phyloP scores from a whole-genome alignment of 2,888 invertebrate species.

The Meloe dianella region DNA sequence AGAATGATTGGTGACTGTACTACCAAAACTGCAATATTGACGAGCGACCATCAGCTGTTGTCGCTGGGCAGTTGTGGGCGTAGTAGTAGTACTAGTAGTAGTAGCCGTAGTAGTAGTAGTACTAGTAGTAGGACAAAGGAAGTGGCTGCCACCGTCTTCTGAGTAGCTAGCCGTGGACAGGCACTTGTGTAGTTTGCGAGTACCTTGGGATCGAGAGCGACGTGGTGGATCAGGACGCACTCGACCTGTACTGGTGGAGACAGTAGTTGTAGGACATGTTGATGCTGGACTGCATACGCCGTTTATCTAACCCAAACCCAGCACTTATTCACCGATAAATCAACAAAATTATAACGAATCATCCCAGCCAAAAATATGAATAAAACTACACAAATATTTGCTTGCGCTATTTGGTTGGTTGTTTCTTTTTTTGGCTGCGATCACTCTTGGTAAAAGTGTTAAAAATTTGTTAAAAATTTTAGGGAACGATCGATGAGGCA shows the following conservation, averaged over 20 bases:
- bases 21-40: constrained; percentile 96
- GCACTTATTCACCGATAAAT: constrained; percentile 47
- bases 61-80: constrained; percentile 60
- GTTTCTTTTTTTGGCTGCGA: neutral
- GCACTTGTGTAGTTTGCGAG: constrained; percentile 91
- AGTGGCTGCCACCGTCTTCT: constrained; percentile 65
- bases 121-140: constrained; percentile 56
- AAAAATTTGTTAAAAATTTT: constrained; percentile 2
- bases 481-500: constrained; percentile 37
- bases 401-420: neutral
- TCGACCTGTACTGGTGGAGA: constrained; percentile 49
- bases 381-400: neutral
- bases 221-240: constrained; percentile 70
- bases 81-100: constrained; percentile 61
- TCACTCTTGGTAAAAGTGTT: neutral
- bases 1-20: constrained; percentile 72
- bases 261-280: constrained; percentile 51
- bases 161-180: constrained; percentile 87
- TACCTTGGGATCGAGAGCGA: constrained; percentile 94
- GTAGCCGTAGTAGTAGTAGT: constrained; percentile 60
- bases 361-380: constrained; percentile 25
- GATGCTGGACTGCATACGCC: constrained; percentile 76
- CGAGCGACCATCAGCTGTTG: constrained; percentile 80
- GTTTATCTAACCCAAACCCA: constrained; percentile 70
- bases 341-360: constrained; percentile 30